A percentile compares a stretch with the other conserved stretches of the same genome.
These are phyloP conservation scores for Ploceus nigricollis DNA, from an alignment of 2,113 vertebrate genomes.

Conservation along the genomic window DNA sequence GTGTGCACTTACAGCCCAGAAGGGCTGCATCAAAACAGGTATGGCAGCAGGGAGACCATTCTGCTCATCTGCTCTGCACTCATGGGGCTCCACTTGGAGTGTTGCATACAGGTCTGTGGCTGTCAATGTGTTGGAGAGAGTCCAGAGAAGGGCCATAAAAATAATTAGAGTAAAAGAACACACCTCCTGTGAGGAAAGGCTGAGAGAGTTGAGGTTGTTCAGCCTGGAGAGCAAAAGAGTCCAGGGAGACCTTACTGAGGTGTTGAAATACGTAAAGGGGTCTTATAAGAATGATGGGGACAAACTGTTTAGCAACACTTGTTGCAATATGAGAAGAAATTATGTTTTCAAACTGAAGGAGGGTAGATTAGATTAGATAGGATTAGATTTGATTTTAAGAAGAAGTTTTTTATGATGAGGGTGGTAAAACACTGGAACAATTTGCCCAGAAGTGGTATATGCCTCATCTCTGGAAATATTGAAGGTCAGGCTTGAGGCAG, in stretches of 20 bases:
- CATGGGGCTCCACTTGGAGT: neutral
- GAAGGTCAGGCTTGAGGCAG: neutral
- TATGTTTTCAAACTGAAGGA: neutral
- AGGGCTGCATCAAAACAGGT: neutral
- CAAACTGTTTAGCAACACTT: neutral
- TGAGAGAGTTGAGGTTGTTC: neutral
- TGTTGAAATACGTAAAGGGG: fast-evolving
- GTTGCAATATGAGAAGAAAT: fast-evolving
- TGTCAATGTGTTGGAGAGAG: neutral
- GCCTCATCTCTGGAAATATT: neutral
- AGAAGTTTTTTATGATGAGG: fast-evolving
- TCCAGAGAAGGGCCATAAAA: neutral
- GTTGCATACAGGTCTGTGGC: neutral
- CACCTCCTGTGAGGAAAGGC: neutral
- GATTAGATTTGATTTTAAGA: neutral
- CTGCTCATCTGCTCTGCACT: neutral
- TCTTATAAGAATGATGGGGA: neutral
- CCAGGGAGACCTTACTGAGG: neutral
- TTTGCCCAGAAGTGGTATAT: neutral
- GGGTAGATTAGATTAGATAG: neutral
- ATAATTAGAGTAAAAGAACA: neutral
- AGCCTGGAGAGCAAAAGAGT: neutral
- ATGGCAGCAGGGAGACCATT: neutral
- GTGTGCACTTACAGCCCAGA: neutral
- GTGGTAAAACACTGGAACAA: neutral